Base-by-base conservation (phyloP, 2,797 vertebrate genomes). In the Erithacus rubecula region DNA sequence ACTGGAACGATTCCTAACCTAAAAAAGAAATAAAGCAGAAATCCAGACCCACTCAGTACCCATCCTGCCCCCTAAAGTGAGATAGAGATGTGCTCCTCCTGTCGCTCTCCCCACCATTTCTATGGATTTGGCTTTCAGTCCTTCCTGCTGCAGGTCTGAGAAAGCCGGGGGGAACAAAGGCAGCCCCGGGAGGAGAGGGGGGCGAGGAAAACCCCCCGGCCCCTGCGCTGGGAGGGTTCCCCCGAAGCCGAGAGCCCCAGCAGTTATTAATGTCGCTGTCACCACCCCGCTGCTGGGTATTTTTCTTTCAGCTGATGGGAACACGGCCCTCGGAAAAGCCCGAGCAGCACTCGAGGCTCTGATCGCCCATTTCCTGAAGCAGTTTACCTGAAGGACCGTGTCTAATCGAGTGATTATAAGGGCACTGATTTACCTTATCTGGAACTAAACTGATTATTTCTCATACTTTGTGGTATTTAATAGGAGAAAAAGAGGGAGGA, bases 371-470 rank as follows among this genome's bases (percentile, higher is more conserved):
- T 97, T 97, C 96, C 95, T 96, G 75, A 95, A 94, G 96, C 89
- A 87, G 86, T 95, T 97, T 93, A 98, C 97, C 97, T 98, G 96
- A 93, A 97, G 93, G 82, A 65, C 94, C 87, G 23, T 95, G 91
- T 94, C 97, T 95, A 98, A 98, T 95, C 23, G 32, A 90, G 84
- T 90, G 92, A 97, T 97, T 98, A 98, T 95, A 78, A 95, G 93
- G 87, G 94, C 58, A 34, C 41, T 96, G 94, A 97, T 97, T 93
- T 88, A 95, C 95, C 97, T 97, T 97, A 95, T 97, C 96, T 97
- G 97, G 96, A 97, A 98, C 96, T 97, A 97, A 98, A 95, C 87
- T 86, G 94, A 97, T 97, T 97, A 96, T 96, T 96, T 95, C 96
- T 96, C 82, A 91, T 91, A 92, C 86, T 95, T 59, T 89, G 87